Evolutionary conservation across 2,113 vertebrate genomes (phyloP), one percentile per base, ranked within the genome.

Genomic region (Micromys minutus): DNA sequence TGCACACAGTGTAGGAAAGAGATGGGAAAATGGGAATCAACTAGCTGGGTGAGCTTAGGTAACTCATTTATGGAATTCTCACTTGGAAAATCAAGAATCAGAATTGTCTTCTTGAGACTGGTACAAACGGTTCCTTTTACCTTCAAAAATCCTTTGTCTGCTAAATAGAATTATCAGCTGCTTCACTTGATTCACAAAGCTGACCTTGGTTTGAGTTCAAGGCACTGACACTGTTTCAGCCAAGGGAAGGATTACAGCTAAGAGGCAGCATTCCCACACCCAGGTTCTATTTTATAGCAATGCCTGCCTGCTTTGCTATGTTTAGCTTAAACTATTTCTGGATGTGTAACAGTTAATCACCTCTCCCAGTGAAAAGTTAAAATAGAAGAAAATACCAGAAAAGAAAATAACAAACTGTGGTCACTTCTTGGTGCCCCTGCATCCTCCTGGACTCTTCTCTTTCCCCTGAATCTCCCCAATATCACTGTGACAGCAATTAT

Each of bases 261-360:
- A 91, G 89, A 92, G 93, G 69, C 57, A 96, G 85, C 75, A 92
- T 67, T 93, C 90, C 80, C 85, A 96, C 65, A 94, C 67, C 65
- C 93, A 86, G 81, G 76, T 93, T 94, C 93, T 95, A 85, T 95
- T 97, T 96, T 96, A 77, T 77, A 79, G 72, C 89, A 69, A 61
- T 5, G 55, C 69, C 84, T 87, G 85, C 72, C 95, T 94, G 92
- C 77, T 92, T 59, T 61, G 88, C 92, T 97, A 90, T 93, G 92
- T 96, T 97, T 96, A 96, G 94, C 74, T 93, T 72, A 88, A 94
- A 97, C 92, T 96, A 94, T 97, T 97, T 90, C 94, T 89, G 39
- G 89, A 88, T 96, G 24, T 36, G 76, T 81, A 96, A 92, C 55
- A 92, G 87, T 75, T 95, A 97, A 94, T 84, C 94, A 61, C 74